Base-by-base conservation (phyloP, 2,797 vertebrate genomes). In the Periophthalmus magnuspinnatus region DNA sequence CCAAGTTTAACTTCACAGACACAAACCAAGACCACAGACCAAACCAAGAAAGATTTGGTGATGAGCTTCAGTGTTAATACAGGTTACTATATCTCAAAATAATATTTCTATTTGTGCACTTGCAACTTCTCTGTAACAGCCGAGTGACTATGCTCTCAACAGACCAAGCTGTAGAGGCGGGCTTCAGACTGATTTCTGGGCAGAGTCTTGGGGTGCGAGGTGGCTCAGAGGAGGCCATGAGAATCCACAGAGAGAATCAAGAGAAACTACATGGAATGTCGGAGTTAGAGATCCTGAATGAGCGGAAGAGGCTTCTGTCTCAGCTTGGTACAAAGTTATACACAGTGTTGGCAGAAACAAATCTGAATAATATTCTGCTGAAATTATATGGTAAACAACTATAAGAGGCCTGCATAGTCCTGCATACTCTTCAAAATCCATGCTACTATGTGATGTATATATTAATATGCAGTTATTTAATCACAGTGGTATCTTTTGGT, bases 221-320 rank as follows among this genome's bases (percentile, higher is more conserved):
- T 17, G 84, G 92, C 47, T 72, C 90, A 57, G 82, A 81, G 69
- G 98, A 99, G 89, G 93, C 82, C 34, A 83, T 90, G 81, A 95
- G 91, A 84, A 98, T 99, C 87, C 97, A 99, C 69, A 77, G 57
- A 79, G 97, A 99, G 87, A 99, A 99, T 66, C 67, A 96, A 83
- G 88, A 91, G 38, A 95, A 90, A 77, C 89, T 99, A 64, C 90
- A 75, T 68, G 88, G 84, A 57, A 94, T 98, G 96, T 92, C 94
- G 57, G 79, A 84, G 54, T 87, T 91, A 38, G 95, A 99, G 80
- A 97, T 99, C 77, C 75, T 94, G 24, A 90, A 95, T 74, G 96
- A 98, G 70, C 97, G 94, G 79, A 88, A 91, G 17, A 94, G 64
- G 70, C 88, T 99, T 74, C 79, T 97, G 75, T 84, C 91, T 77